phyloP scores from a whole-genome alignment of 1,140 invertebrate species.

The Scaptomyza graminum region DNA sequence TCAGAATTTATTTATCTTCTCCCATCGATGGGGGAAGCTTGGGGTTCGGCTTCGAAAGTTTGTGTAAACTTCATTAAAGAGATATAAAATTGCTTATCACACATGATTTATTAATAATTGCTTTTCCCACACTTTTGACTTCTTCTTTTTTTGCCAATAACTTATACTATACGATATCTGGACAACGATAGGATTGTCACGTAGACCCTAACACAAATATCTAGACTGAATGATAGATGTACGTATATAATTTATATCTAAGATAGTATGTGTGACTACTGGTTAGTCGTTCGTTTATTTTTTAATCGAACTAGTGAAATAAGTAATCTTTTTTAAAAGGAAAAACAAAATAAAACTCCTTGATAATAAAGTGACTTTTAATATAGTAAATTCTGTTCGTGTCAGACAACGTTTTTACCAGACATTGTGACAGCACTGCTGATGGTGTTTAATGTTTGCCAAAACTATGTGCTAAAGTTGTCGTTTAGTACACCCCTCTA shows the following conservation, averaged over 20 bases:
- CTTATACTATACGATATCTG: not conserved
- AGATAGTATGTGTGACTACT: not conserved
- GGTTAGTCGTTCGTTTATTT: not conserved
- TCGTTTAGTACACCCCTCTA: too few species aligned
- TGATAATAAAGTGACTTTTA: too few species aligned
- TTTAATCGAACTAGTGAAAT: not conserved
- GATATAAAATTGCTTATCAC: not conserved
- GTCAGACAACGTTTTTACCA: not conserved
- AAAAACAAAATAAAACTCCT: too few species aligned
- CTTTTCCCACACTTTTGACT: not conserved
- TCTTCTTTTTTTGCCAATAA: not conserved
- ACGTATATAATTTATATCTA: not conserved
- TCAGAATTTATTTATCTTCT: too few species aligned
- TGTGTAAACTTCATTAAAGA: too few species aligned
- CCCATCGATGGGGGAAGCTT: not conserved
- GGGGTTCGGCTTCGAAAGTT: too few species aligned
- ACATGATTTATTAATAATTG: not conserved
- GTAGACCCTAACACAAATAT: slow-evolving; percentile 6
- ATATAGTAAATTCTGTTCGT: too few species aligned
- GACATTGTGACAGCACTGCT: not conserved
- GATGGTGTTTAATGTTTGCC: not conserved
- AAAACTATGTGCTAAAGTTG: too few species aligned
- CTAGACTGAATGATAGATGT: too few species aligned
- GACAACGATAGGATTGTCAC: not conserved
- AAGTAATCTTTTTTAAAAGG: too few species aligned